Evolutionary conservation across 2,888 invertebrate genomes (phyloP).

Genomic region (Pristionchus exspectatus): DNA sequence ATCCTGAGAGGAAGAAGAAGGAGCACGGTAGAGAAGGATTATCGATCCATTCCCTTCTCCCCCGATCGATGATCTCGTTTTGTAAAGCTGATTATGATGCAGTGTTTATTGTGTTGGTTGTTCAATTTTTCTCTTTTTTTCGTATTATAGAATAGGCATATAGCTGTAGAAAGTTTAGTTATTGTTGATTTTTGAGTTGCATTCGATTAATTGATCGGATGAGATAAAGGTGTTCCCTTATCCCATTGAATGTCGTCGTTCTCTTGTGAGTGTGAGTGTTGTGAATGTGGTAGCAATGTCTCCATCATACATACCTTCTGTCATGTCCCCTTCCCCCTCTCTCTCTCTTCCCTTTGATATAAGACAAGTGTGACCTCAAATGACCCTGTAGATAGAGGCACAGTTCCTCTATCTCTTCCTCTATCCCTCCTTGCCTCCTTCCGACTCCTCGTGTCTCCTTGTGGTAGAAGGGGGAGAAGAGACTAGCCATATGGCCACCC

Average conservation of each 20-base stretch:
- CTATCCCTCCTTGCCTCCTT: conserved; percentile 26
- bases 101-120: conserved; percentile 16
- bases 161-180: background rate
- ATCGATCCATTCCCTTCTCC: background rate
- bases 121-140: background rate
- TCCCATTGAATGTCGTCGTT: background rate
- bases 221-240: background rate
- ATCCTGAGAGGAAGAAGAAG: conserved; percentile 6
- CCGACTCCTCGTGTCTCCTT: conserved; percentile 9
- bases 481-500: conserved; percentile 31
- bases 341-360: background rate
- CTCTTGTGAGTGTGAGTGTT: background rate
- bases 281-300: conserved; percentile 34
- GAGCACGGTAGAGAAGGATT: conserved; percentile 28
- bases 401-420: conserved; percentile 6
- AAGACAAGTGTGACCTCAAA: background rate
- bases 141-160: conserved; percentile 3
- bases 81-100: conserved; percentile 25
- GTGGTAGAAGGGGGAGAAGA: background rate
- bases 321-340: background rate
- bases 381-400: background rate
- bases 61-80: background rate
- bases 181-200: conserved; percentile 31
- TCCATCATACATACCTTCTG: conserved; percentile 27
- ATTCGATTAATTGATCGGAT: background rate